These are phyloP conservation scores for Acropora yongei DNA, from an alignment of 64 coral and sea anemone genomes.

Conservation along the genomic window DNA sequence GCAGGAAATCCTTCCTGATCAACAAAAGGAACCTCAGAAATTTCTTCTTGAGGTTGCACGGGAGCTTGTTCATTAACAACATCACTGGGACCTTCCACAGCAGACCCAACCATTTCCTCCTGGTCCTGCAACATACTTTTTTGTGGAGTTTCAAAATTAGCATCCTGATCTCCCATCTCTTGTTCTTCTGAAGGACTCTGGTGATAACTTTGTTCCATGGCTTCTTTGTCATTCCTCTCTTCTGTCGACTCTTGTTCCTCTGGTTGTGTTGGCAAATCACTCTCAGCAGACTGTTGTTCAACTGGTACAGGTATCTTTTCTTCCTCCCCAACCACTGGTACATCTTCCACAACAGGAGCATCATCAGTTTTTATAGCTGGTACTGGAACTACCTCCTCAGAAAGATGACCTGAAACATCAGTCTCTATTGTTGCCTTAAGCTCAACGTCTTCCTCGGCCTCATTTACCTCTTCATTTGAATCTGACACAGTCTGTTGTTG, in stretches of 20 bases:
- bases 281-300: not conserved
- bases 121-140: not conserved
- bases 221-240: not conserved
- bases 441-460: constrained; percentile 17
- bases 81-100: not conserved
- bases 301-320: too few species aligned
- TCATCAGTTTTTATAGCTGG: constrained; percentile 45
- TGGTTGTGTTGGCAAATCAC: not conserved
- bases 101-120: not conserved
- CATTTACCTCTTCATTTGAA: not conserved
- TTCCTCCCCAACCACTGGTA: not conserved
- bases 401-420: not conserved
- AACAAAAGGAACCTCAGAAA: not conserved
- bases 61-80: not conserved
- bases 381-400: constrained; percentile 11
- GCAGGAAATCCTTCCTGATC: not conserved
- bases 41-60: not conserved
- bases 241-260: not conserved
- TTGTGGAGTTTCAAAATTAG: not conserved
- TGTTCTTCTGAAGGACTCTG: not conserved
- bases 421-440: not conserved
- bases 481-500: not conserved
- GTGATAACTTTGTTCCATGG: not conserved
- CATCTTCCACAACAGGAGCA: not conserved
- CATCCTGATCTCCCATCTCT: not conserved